Evolutionary conservation across 2,113 vertebrate species (phyloP).

Genomic region (Podiceps cristatus): DNA sequence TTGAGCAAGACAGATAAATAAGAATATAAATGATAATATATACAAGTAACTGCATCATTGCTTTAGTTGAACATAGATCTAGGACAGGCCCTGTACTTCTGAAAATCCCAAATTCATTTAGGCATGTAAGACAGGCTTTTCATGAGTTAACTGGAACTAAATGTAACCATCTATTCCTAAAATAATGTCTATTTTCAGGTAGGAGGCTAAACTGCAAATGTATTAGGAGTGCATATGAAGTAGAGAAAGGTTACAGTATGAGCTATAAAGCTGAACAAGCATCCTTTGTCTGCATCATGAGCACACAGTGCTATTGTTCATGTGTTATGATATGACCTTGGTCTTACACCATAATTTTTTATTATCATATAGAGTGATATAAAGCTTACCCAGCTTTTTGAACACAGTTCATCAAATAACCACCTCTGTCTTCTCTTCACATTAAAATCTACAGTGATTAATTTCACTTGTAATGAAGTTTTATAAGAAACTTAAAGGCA

Average conservation of each 20-base stretch:
- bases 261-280: slow-evolving; percentile 52
- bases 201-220: background rate
- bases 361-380: slow-evolving; percentile 79
- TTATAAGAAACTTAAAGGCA: slow-evolving; percentile 67
- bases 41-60: background rate
- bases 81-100: background rate
- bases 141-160: background rate
- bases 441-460: slow-evolving; percentile 83
- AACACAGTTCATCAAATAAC: slow-evolving; percentile 67
- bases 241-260: background rate
- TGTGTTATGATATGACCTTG: slow-evolving; percentile 67
- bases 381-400: slow-evolving; percentile 66
- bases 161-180: background rate
- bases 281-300: slow-evolving; percentile 39
- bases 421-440: slow-evolving; percentile 65
- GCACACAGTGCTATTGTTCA: slow-evolving; percentile 47
- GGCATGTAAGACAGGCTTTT: background rate
- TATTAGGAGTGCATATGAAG: background rate
- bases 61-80: background rate
- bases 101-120: background rate
- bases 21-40: background rate
- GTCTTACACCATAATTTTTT: slow-evolving; percentile 77
- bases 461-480: slow-evolving; percentile 80
- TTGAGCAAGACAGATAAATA: background rate
- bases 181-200: background rate